Evolutionary conservation across 2,797 vertebrate species (phyloP), one percentile per base, ranked within the genome.

Genomic region (Botia kubotai): DNA sequence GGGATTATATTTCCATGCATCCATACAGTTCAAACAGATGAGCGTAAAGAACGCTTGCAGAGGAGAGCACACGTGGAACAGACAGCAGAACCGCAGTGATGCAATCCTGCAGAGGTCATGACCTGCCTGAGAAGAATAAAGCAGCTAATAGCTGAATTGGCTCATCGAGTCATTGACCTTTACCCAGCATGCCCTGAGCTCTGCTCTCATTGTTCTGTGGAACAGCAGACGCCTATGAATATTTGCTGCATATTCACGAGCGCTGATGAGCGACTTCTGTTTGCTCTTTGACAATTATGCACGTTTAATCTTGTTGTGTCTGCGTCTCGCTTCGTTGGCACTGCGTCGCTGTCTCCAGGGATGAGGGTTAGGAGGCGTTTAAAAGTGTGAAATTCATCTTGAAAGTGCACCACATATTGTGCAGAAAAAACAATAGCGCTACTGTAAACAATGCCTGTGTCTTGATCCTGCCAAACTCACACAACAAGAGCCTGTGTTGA

Each of bases 151-250:
- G 82, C 65, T 87, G 88, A 82, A 87, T 87, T 84, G 82, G 86
- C 87, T 84, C 75, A 88, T 84, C 78, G 83, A 90, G 88, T 89
- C 88, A 93, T 93, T 93, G 93, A 93, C 92, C 92, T 93, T 91
- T 91, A 86, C 90, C 87, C 89, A 86, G 81, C 85, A 81, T 81
- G 83, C 82, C 70, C 79, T 53, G 52, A 74, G 78, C 67, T 73
- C 29, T 26, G 72, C 72, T 39, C 79, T 67, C 63, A 65, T 72
- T 19, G 62, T 82, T 83, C 81, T 57, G 79, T 82, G 60, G 63
- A 85, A 83, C 78, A 85, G 72, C 76, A 29, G 29, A 85, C 76
- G 14, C 55, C 72, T 73, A 79, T 83, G 79, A 87, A 85, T 87
- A 85, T 82, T 82, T 83, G 23, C 65, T 60, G 83, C 83, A 82